A percentile compares a stretch with the other conserved stretches of the same genome.
phyloP scores from a whole-genome alignment of 2,113 vertebrate species.

The Sarotherodon lohbergeri region DNA sequence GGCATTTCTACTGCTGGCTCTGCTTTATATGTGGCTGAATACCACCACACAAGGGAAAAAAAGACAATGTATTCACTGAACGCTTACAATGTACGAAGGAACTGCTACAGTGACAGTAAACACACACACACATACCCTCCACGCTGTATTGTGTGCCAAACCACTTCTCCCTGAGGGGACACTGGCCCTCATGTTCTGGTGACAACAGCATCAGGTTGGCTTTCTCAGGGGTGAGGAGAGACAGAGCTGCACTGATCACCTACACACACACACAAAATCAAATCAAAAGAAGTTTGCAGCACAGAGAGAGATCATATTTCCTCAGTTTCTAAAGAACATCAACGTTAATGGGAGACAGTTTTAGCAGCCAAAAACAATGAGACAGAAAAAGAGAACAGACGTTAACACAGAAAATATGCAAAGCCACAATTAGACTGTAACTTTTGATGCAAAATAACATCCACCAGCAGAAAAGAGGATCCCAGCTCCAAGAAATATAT shows the following conservation, averaged over 20 bases:
- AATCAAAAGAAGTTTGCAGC: neutral
- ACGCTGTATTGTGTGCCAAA: slow-evolving; percentile 93
- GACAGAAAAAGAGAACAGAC: neutral
- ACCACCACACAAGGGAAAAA: slow-evolving; percentile 22
- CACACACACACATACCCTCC: slow-evolving; percentile 64
- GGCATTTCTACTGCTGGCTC: slow-evolving; percentile 64
- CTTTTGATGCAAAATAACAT: neutral
- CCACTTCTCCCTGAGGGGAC: slow-evolving; percentile 88
- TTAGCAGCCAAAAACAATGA: slow-evolving; percentile 19
- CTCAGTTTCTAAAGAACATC: neutral
- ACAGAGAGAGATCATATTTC: neutral
- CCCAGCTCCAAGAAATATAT: neutral
- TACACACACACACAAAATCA: slow-evolving; percentile 25
- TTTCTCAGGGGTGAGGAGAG: slow-evolving; percentile 83
- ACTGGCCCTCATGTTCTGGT: slow-evolving; percentile 89
- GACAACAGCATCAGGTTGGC: slow-evolving; percentile 92
- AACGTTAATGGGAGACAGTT: neutral
- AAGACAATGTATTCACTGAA: slow-evolving; percentile 19
- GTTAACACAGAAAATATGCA: neutral
- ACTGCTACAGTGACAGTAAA: neutral
- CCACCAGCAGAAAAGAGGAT: neutral
- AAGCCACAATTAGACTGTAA: slow-evolving; percentile 11
- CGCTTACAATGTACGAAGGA: neutral
- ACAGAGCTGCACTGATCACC: slow-evolving; percentile 86
- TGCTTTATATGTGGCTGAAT: slow-evolving; percentile 41